Evolutionary conservation across 1,140 invertebrate genomes (phyloP), one percentile per base, ranked within the genome.

Genomic region (Centruroides sculpturatus): DNA sequence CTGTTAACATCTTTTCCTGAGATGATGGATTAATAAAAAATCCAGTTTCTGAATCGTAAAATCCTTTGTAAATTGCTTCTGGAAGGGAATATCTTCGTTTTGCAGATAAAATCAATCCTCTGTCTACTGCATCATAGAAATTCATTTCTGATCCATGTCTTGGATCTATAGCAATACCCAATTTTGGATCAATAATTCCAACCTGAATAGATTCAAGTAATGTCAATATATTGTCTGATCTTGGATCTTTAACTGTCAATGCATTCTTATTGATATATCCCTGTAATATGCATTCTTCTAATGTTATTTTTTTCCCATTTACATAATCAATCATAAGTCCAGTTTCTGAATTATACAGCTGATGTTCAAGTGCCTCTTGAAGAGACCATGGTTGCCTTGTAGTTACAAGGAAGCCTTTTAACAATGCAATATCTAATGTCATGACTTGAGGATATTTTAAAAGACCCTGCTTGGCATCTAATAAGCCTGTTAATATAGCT

Each of bases 61-160:
- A 82, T n/a, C 89, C 88, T 75, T 87, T 86, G 67, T 85, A 86
- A 8, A 93, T 81, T 1, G 87, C 87, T 73, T 92, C 88, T 1
- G 87, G 84, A 12, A 94, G 75, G 49, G 87, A 88, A 65, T 89
- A 82, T 71, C 85, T 86, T 41, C 82, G 81, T 73, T 89, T 87
- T 48, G 85, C 83, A 5, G 85, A 84, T 7, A 91, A 77, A 60
- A 92, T 80, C n/a, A 92, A 71, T 48, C 89, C 88, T 58, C 83
- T 78, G 66, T 89, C 84, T 5, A 88, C 78, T 9, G 89, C 89
- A 69, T 90, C 86, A 13, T 80, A 82, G 12, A 93, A 75, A 50
- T 85, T 84, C 50, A 89, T 76, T 71, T 85, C 82, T 55, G 79
- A 79, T 47, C 84, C 85, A 35, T 82, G 83, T 41, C 5, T 8